Evolutionary conservation across 2,888 invertebrate species (phyloP), one percentile per base, ranked within the genome.

Genomic region (Trimorus sp.): DNA sequence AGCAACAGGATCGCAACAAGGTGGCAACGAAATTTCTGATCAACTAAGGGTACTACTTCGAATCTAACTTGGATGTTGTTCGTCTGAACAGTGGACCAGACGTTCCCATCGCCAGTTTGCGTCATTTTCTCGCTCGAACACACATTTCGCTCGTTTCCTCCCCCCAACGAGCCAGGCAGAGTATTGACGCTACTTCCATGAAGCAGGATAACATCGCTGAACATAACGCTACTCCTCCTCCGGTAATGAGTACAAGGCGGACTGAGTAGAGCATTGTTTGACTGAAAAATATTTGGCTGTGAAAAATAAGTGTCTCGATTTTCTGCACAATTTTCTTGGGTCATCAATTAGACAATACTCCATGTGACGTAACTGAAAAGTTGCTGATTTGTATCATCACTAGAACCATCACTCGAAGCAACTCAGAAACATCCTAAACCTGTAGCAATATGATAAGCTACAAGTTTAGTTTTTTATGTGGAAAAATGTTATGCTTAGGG

Each of bases 61-160:
- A 26, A 42, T 14, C 14, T 8, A 86, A 91, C 91, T 89, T 91
- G 90, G 12, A 88, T 83, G 79, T 88, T 89, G 79, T 89, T 90
- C 26, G 87, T 85, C 80, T 89, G 87, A 26, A 89, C 86, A 73
- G 90, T 89, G 12, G 90, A 89, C 95, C 95, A 95, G 83, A 95
- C 94, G 88, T 95, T 95, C 62, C 95, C 95, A 89, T 95, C 95
- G 58, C 95, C 94, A 84, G 97, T 96, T 92, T 97, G 97, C 5
- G 97, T 97, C 94, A 96, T 97, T 92, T 97, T 97, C 91, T 97
- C 97, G 53, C 96, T 96, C 65, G 96, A 96, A 91, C 96, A 96
- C 45, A 96, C 93, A 89, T 94, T 94, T 88, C 93, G 94, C 86
- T 93, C 93, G 79, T 92, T 94, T 49, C 89, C 89, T 68, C 86